Evolutionary conservation across 2,888 invertebrate species (phyloP).

Genomic region (Platerodrilus igneus): DNA sequence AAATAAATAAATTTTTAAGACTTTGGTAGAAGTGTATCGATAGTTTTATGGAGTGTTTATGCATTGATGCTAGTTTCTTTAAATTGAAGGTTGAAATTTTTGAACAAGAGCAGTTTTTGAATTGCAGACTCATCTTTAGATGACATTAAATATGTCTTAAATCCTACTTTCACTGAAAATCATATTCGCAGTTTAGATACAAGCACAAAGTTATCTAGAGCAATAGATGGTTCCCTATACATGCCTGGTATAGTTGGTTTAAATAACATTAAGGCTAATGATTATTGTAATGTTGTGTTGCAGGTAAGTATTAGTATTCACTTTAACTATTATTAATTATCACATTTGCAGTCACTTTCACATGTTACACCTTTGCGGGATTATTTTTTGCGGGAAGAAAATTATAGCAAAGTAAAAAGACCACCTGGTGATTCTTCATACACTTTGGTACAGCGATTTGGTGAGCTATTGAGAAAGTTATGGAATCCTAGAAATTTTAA

Average conservation of each 20-base stretch:
- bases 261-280: slow-evolving; percentile 99
- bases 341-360: slow-evolving; percentile 73
- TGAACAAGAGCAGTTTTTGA: too few species aligned
- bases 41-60: too few species aligned
- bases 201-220: slow-evolving; percentile 81
- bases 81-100: neutral
- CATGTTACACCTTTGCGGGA: slow-evolving; percentile 93
- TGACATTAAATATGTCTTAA: slow-evolving; percentile 97
- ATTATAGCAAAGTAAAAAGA: slow-evolving; percentile 80
- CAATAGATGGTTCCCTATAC: slow-evolving; percentile 95
- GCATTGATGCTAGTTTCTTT: too few species aligned
- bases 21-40: too few species aligned
- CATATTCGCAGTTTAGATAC: slow-evolving; percentile 80
- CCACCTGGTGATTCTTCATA: slow-evolving; percentile 95
- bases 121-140: slow-evolving; percentile 86
- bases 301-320: slow-evolving; percentile 58
- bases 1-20: too few species aligned
- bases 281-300: slow-evolving; percentile 98
- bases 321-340: slow-evolving; percentile 16
- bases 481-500: slow-evolving; percentile 99
- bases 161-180: slow-evolving; percentile 86
- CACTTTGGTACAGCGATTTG: slow-evolving; percentile 86
- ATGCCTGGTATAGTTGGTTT: slow-evolving; percentile 96
- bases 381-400: slow-evolving; percentile 91
- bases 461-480: slow-evolving; percentile 91